Percentiles rank a stretch among this genome's conserved stretches.
Conservation (phyloP, 2,888 invertebrate genomes). For the Tetranychus piercei region DNA sequence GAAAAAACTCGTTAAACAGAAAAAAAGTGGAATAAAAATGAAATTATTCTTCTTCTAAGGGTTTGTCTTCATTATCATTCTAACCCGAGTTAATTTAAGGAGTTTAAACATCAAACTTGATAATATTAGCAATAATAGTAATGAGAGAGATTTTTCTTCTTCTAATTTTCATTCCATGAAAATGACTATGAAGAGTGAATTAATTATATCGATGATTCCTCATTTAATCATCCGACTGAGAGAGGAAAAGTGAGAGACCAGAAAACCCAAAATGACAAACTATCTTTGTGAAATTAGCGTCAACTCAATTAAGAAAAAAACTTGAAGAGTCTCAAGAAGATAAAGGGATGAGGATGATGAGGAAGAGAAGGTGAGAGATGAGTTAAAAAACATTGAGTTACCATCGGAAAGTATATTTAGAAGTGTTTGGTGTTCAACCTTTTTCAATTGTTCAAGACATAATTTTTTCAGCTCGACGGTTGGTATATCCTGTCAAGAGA, state of each 20-base stretch:
- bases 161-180: neutral
- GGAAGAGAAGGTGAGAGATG: neutral
- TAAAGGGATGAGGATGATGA: neutral
- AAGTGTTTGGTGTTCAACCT: neutral
- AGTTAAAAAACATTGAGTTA: neutral
- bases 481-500: neutral
- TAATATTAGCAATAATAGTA: neutral
- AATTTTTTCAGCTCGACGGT: neutral
- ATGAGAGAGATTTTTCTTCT: neutral
- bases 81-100: neutral
- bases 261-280: neutral
- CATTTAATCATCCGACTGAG: neutral
- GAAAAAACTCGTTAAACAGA: constrained; percentile 4
- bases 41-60: neutral
- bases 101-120: neutral
- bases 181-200: neutral
- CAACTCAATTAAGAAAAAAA: neutral
- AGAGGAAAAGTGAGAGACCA: neutral
- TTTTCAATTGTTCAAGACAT: neutral
- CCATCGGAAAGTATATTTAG: neutral
- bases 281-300: constrained; percentile 1
- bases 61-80: constrained; percentile 6
- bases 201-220: neutral
- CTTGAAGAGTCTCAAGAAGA: neutral
- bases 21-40: neutral